phyloP scores from a whole-genome alignment of 1,140 invertebrate species.

The Drosophila asahinai region DNA sequence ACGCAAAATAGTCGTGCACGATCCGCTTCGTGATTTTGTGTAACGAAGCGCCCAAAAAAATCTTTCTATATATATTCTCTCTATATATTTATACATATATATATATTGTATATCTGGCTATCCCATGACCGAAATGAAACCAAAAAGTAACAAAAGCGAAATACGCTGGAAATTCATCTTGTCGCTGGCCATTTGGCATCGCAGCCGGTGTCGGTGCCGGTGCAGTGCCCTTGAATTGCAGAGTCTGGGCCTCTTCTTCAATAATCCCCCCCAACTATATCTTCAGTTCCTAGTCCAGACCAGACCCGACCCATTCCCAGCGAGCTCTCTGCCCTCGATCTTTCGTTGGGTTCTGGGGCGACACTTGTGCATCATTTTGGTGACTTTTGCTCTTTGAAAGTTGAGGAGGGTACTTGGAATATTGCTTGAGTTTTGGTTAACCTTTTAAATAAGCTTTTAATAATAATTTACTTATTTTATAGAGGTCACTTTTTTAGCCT shows the following conservation, averaged over 20 bases:
- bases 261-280: not conserved
- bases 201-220: slow-evolving; percentile 41
- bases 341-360: slow-evolving; percentile 36
- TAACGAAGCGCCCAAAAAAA: slow-evolving; percentile 81
- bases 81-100: slow-evolving; percentile 9
- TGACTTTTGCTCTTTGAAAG: slow-evolving; percentile 43
- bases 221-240: slow-evolving; percentile 13
- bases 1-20: slow-evolving; percentile 85
- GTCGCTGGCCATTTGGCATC: slow-evolving; percentile 44
- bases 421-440: not conserved
- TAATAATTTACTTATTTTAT: no score
- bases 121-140: slow-evolving; percentile 70
- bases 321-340: slow-evolving; percentile 25
- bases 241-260: not conserved
- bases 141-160: slow-evolving; percentile 70
- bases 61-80: slow-evolving; percentile 47
- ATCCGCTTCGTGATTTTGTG: slow-evolving; percentile 85
- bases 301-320: slow-evolving; percentile 2
- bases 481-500: no score
- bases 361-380: slow-evolving; percentile 72
- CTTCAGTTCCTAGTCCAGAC: not conserved
- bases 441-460: not conserved
- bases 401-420: not conserved
- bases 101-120: slow-evolving; percentile 33
- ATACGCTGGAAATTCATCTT: slow-evolving; percentile 80